A percentile compares a stretch with the other conserved stretches of the same genome.
These are phyloP conservation scores for Crypturellus tataupa DNA, from an alignment of 2,797 vertebrate genomes.

Conservation along the genomic window DNA sequence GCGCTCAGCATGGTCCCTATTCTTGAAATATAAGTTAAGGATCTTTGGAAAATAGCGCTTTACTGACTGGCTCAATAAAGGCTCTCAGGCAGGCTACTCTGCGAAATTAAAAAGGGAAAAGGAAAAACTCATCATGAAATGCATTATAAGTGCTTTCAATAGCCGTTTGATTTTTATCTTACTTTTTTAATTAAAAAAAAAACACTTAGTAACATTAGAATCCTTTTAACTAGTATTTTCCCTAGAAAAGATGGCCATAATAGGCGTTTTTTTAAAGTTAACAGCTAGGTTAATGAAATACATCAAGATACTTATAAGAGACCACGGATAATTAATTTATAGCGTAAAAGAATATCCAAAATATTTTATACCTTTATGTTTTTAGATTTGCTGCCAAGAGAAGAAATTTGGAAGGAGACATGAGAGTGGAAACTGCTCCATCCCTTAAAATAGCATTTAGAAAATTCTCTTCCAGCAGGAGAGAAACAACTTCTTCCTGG, in stretches of 20 bases:
- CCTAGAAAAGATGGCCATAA: background rate
- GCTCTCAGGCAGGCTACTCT: constrained; percentile 28
- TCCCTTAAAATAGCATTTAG: background rate
- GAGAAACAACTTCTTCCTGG: background rate
- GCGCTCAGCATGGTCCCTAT: background rate
- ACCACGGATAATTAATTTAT: too few species aligned
- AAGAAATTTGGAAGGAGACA: background rate
- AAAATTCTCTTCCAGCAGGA: background rate
- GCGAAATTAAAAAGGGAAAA: background rate
- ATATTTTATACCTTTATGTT: background rate
- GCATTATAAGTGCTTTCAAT: background rate
- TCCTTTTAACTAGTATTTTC: background rate
- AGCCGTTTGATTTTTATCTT: constrained; percentile 8
- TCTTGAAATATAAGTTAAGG: constrained; percentile 41
- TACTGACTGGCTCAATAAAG: constrained; percentile 40
- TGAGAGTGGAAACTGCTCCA: background rate
- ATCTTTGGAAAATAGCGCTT: constrained; percentile 69
- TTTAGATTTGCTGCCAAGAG: background rate
- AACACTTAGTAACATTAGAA: background rate
- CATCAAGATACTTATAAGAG: background rate
- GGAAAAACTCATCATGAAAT: background rate
- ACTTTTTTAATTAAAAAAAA: background rate
- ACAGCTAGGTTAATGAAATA: background rate
- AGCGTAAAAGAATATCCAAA: background rate
- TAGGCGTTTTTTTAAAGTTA: background rate